Percentiles rank a stretch among this genome's conserved stretches.
Conservation (phyloP, 2,797 vertebrate genomes). For the Craterocephalus amniculus region DNA sequence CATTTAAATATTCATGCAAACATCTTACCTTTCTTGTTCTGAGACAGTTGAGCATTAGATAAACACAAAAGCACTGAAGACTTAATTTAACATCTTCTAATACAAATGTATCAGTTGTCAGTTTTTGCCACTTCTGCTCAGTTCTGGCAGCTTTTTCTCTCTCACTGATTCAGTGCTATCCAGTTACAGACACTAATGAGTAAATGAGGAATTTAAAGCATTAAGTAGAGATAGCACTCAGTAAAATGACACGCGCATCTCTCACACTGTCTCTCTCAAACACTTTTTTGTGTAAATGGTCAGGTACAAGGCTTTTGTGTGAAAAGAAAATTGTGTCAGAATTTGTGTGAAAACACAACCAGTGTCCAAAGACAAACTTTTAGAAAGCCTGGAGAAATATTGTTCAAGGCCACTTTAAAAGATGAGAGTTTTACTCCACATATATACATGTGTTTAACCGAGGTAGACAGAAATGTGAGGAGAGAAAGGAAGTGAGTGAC, state of each 20-base stretch:
- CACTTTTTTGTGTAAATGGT: background rate
- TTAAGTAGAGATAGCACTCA: slow-evolving; percentile 14
- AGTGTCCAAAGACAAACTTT: background rate
- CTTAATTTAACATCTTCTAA: slow-evolving; percentile 10
- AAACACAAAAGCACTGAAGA: slow-evolving; percentile 4
- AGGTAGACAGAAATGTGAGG: slow-evolving; percentile 33
- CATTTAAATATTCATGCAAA: slow-evolving; percentile 9
- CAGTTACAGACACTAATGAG: slow-evolving; percentile 23
- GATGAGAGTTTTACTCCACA: background rate
- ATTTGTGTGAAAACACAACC: background rate
- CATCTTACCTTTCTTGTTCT: slow-evolving; percentile 24
- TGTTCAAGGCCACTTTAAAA: background rate
- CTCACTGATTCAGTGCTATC: slow-evolving; percentile 18
- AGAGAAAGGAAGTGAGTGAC: slow-evolving; percentile 53
- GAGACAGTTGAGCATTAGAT: slow-evolving; percentile 9
- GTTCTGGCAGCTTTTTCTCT: slow-evolving; percentile 20
- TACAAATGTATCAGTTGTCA: slow-evolving; percentile 11
- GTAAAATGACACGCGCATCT: slow-evolving; percentile 10
- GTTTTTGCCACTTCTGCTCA: slow-evolving; percentile 15
- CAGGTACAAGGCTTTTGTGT: too few species aligned
- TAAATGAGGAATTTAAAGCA: slow-evolving; percentile 10
- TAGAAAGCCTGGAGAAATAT: background rate
- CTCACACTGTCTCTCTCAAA: background rate
- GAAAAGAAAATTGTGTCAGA: background rate
- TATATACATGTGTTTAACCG: slow-evolving; percentile 24